A percentile compares a stretch with the other conserved stretches of the same genome.
Conservation (phyloP, 2,113 vertebrate species). For the Perca fluviatilis region DNA sequence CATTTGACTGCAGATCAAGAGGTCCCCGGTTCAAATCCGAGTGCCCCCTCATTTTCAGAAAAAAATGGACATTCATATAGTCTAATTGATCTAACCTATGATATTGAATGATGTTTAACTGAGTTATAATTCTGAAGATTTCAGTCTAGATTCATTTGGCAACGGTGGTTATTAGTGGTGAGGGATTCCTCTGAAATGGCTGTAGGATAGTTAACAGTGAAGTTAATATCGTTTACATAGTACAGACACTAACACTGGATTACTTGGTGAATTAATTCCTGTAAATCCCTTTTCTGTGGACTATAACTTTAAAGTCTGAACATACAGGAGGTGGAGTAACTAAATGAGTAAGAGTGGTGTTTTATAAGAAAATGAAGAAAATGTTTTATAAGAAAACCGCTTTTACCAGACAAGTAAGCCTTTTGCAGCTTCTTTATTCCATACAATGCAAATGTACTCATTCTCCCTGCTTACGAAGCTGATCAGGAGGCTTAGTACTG, state of each 20-base stretch:
- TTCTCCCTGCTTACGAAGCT: background rate
- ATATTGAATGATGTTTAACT: too few relatives aligned
- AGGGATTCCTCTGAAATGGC: background rate
- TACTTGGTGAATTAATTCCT: background rate
- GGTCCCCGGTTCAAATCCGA: slow-evolving; percentile 92
- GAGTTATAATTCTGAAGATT: too few relatives aligned
- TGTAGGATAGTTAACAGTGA: too few relatives aligned
- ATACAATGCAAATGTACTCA: background rate
- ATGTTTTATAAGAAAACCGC: background rate
- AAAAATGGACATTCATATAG: background rate
- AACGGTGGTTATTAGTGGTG: background rate
- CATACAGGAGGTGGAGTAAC: background rate
- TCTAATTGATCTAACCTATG: too few relatives aligned
- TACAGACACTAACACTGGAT: background rate
- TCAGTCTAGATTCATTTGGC: too few relatives aligned
- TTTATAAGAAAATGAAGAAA: background rate
- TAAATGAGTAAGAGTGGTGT: background rate
- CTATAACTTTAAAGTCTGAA: background rate
- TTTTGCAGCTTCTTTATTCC: slow-evolving; percentile 4
- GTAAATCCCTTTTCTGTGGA: background rate
- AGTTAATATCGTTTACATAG: too few relatives aligned
- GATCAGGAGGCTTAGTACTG: background rate
- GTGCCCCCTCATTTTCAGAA: slow-evolving; percentile 83
- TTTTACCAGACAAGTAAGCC: slow-evolving; percentile 1
- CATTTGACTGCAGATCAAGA: slow-evolving; percentile 97